Percentiles rank a stretch among this genome's conserved stretches.
Evolutionary conservation across 2,113 vertebrate genomes (phyloP).

Genomic region (Aegotheles bennettii): DNA sequence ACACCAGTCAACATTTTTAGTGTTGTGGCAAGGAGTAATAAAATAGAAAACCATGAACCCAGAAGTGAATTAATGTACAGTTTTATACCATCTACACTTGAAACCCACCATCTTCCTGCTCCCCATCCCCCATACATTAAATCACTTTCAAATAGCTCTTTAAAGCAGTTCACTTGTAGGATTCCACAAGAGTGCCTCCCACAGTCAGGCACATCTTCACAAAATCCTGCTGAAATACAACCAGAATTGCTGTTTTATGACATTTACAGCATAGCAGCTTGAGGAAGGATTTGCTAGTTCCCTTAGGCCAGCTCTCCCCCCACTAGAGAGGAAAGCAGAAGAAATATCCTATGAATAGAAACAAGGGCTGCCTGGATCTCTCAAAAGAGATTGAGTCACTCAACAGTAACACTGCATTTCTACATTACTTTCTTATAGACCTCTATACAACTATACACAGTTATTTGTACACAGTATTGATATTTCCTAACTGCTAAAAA

Average conservation of each 20-base stretch:
- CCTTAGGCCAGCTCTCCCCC: slow-evolving; percentile 15
- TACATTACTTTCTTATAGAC: background rate
- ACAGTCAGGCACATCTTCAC: background rate
- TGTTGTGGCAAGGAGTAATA: background rate
- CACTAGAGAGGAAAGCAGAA: slow-evolving; percentile 21
- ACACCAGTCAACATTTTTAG: background rate
- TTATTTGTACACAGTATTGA: background rate
- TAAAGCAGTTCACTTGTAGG: background rate
- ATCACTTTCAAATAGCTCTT: background rate
- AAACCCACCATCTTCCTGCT: background rate
- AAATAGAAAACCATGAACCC: background rate
- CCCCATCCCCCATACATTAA: background rate
- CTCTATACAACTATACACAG: background rate
- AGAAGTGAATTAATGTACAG: background rate
- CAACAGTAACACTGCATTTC: background rate
- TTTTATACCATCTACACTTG: background rate
- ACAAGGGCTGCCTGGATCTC: background rate
- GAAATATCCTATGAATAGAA: background rate
- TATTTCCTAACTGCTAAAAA: background rate
- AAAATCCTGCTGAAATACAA: slow-evolving; percentile 32
- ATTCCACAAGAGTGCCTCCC: background rate
- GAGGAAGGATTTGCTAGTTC: slow-evolving; percentile 16
- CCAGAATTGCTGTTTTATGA: slow-evolving; percentile 30
- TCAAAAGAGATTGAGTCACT: background rate
- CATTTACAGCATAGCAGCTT: slow-evolving; percentile 36